phyloP scores from a whole-genome alignment of 2,797 vertebrate species.

The Delichon dasypus region DNA sequence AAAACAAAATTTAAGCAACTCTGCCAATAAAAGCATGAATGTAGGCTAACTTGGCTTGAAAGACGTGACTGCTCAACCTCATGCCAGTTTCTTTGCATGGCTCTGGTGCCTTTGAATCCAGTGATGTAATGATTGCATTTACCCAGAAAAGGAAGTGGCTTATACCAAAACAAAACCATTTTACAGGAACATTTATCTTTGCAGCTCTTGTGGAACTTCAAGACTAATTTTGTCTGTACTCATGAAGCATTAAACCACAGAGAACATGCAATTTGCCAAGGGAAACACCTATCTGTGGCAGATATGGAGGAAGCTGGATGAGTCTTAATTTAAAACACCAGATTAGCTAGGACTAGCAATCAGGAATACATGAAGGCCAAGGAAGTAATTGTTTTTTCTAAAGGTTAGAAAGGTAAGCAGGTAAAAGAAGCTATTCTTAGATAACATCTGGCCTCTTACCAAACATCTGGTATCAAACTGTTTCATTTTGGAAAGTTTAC shows the following conservation, averaged over 20 bases:
- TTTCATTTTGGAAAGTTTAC: conserved; percentile 37
- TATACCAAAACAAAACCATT: neutral
- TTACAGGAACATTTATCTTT: neutral
- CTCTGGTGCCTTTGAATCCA: neutral
- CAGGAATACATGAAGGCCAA: neutral
- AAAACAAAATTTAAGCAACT: neutral
- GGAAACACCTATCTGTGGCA: neutral
- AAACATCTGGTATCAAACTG: conserved; percentile 54
- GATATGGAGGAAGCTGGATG: neutral
- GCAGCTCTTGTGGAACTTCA: neutral
- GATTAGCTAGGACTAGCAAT: neutral
- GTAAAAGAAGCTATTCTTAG: conserved; percentile 59
- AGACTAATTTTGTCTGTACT: neutral
- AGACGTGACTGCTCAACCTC: neutral
- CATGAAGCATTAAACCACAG: neutral
- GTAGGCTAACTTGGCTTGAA: neutral
- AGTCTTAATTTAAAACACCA: neutral
- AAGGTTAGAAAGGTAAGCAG: conserved; percentile 28
- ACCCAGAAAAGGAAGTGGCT: neutral
- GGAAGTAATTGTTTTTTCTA: conserved; percentile 39
- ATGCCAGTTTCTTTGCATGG: neutral
- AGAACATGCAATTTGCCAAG: neutral
- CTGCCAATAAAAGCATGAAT: neutral
- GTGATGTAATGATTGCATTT: neutral
- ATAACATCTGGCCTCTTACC: conserved; percentile 37